A percentile compares a stretch with the other conserved stretches of the same genome.
Conservation (phyloP, 2,797 vertebrate species). For the Phaenicophaeus curvirostris region DNA sequence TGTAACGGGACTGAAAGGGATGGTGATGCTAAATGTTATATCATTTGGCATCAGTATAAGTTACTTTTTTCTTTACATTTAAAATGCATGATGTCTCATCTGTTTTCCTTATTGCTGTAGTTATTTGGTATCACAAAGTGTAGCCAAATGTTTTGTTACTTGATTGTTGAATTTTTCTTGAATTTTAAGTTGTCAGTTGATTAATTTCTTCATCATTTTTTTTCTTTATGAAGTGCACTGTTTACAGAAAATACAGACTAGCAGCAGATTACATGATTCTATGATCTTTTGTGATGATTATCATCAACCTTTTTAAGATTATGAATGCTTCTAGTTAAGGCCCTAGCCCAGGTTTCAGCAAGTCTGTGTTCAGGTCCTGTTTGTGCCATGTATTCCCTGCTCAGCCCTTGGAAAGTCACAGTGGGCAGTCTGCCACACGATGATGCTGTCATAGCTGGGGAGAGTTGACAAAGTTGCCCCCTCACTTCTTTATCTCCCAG, state of each 20-base stretch:
- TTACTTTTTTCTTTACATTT: not conserved
- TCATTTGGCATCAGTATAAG: not conserved
- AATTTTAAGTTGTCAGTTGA: not conserved
- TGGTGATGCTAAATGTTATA: not conserved
- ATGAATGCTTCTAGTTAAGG: not conserved
- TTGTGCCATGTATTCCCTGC: not conserved
- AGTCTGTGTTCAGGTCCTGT: not conserved
- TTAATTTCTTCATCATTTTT: not conserved
- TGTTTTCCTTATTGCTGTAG: not conserved
- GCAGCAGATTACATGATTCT: not conserved
- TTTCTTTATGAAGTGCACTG: not conserved
- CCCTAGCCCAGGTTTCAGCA: fast-evolving
- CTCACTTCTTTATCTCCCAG: not conserved
- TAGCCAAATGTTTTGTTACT: not conserved
- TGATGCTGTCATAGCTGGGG: fast-evolving
- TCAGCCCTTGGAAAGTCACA: not conserved
- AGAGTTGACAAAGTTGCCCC: not conserved
- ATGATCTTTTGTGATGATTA: not conserved
- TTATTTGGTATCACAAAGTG: not conserved
- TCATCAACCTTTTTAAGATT: not conserved
- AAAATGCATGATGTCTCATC: not conserved
- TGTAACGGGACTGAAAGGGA: not conserved
- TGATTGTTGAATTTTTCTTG: not conserved
- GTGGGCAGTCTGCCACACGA: not conserved
- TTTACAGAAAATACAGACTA: not conserved